phyloP scores from a whole-genome alignment of 2,888 invertebrate species.

The Biston stratarius region DNA sequence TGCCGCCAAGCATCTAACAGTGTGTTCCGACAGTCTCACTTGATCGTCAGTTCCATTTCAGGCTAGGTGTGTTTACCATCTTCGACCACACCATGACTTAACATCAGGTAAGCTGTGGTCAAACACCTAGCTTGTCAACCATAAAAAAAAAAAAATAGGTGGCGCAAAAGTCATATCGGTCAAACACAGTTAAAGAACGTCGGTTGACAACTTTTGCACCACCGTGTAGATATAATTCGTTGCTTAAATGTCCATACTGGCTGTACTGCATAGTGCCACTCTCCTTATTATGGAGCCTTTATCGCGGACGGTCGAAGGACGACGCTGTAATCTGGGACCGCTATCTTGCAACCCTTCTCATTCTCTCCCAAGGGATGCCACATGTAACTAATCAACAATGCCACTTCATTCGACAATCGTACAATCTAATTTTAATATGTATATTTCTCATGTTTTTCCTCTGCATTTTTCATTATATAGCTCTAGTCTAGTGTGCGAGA shows the following conservation, averaged over 20 bases:
- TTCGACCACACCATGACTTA: too few relatives aligned
- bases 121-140: too few relatives aligned
- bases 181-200: too few relatives aligned
- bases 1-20: too few relatives aligned
- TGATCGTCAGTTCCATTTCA: too few relatives aligned
- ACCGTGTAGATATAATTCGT: neutral
- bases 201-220: too few relatives aligned
- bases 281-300: constrained; percentile 38
- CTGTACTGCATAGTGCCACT: constrained; percentile 10
- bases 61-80: too few relatives aligned
- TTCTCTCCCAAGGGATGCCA: constrained; percentile 34
- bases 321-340: constrained; percentile 46
- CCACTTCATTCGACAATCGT: constrained; percentile 23
- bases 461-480: neutral
- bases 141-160: too few relatives aligned
- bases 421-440: constrained; percentile 11
- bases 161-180: too few relatives aligned
- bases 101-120: too few relatives aligned
- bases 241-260: constrained; percentile 10
- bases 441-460: neutral
- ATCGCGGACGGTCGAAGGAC: constrained; percentile 42
- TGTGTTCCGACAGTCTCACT: too few relatives aligned
- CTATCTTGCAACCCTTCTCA: constrained; percentile 45
- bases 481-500: too few relatives aligned
- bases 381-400: constrained; percentile 37